Base-by-base conservation (phyloP, 2,888 invertebrate species). In the Plusia festucae region DNA sequence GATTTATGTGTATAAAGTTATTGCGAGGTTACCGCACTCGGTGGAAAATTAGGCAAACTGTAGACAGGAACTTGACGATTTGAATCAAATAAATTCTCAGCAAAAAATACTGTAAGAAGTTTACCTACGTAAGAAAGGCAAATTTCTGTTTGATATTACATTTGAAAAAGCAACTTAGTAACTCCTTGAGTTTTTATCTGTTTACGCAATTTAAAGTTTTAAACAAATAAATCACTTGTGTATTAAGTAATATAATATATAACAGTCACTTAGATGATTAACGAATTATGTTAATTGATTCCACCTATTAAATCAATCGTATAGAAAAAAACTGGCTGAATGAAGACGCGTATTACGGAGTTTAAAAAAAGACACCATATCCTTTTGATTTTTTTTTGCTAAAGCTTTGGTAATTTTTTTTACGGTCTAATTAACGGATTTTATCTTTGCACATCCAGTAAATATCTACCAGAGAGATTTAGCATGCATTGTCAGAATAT, bases 1-100 rank as follows among this genome's bases (percentile, higher is more conserved):
- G 49, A 22, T 30, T 53, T 30, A 30, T 30, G 30, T 59, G 56
- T 59, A 16, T 51, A 59, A 30, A 52, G 15, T 58, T 51, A 32
- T 44, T 60, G 18, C 52, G 27, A 60, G 60, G 53, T 49, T 30
- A 53, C 27, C 53, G 53, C 27, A 16, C 30, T 24, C 18, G 1
- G 53, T 11, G 34, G 40, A 27, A 59, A 53, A 40, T 53, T 18
- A n/a, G 18, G 15, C 27, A 40, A 40, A 58, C 49, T 27, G 27
- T 16, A 53, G 34, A 40, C 53, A 16, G 18, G 30, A 46, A 30
- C 44, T 30, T 6, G 53, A 44, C 60, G 27, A 20, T 44, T 60
- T n/a, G 1, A 20, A 40, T 51, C 51, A 34, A 58, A 34, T 9
- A 40, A 6, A n/a, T n/a, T n/a, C n/a, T 40, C 40, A 7, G n/a